A percentile compares a stretch with the other conserved stretches of the same genome.
Evolutionary conservation across 2,888 invertebrate species (phyloP).

Genomic region (Girardia tigrina): DNA sequence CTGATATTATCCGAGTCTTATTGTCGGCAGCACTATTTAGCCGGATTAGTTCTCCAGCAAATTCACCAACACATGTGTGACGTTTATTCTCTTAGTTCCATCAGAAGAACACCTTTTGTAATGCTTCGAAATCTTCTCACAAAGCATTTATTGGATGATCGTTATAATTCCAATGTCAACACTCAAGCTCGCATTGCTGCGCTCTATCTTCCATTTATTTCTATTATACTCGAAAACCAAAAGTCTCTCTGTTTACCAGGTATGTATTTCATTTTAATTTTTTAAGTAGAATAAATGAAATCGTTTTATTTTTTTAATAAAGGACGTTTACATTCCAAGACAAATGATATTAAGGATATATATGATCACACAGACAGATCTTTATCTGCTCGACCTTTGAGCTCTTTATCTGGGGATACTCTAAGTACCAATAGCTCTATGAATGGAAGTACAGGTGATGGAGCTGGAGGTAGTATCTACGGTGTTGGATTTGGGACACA

Average conservation of each 20-base stretch:
- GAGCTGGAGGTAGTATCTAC: neutral
- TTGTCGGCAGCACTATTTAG: slow-evolving; percentile 75
- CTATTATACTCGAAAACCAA: slow-evolving; percentile 35
- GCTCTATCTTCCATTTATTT: slow-evolving; percentile 77
- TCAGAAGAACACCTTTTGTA: slow-evolving; percentile 64
- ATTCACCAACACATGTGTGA: slow-evolving; percentile 27
- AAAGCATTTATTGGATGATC: slow-evolving; percentile 81
- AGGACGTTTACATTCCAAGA: neutral
- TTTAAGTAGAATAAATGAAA: neutral
- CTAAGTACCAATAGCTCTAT: neutral
- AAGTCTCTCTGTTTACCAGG: slow-evolving; percentile 26
- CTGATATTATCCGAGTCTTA: slow-evolving; percentile 63
- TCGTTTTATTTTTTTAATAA: too few species aligned
- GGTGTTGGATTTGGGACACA: neutral
- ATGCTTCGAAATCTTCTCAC: slow-evolving; percentile 72
- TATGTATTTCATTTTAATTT: neutral
- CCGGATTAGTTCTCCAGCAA: slow-evolving; percentile 68
- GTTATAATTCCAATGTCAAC: slow-evolving; percentile 58
- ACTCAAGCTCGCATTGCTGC: slow-evolving; percentile 67
- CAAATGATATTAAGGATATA: neutral
- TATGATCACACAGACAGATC: neutral
- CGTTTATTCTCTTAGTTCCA: neutral
- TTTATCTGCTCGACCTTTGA: neutral
- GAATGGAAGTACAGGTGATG: neutral
- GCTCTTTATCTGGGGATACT: neutral